phyloP scores from a whole-genome alignment of 2,888 invertebrate genomes.

The Dynastes hyllus region DNA sequence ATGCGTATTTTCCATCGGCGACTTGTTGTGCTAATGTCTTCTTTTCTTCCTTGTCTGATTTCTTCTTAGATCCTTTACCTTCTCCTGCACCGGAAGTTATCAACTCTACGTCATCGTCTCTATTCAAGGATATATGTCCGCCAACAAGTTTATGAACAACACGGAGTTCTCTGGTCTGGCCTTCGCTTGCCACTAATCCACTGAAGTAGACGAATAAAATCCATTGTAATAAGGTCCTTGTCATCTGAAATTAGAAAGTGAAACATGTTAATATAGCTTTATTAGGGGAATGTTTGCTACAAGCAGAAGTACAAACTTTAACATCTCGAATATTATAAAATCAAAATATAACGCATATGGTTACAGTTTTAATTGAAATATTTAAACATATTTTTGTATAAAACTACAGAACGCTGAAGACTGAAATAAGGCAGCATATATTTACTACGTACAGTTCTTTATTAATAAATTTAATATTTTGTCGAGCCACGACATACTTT shows the following conservation, averaged over 20 bases:
- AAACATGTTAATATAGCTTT: neutral
- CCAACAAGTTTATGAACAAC: constrained; percentile 80
- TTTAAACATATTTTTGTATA: too few relatives aligned
- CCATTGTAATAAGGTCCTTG: constrained; percentile 47
- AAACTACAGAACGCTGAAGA: too few relatives aligned
- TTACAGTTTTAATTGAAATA: too few relatives aligned
- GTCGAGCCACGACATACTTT: too few relatives aligned
- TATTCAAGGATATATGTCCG: constrained; percentile 74
- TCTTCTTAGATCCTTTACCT: constrained; percentile 70
- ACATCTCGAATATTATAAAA: too few relatives aligned
- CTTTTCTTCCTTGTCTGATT: constrained; percentile 79
- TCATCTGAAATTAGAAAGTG: constrained; percentile 48
- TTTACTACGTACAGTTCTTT: too few relatives aligned
- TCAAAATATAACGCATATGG: too few relatives aligned
- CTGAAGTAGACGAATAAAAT: constrained; percentile 47
- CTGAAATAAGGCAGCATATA: too few relatives aligned
- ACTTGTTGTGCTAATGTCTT: constrained; percentile 93
- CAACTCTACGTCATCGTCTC: constrained; percentile 60
- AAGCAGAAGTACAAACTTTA: too few relatives aligned
- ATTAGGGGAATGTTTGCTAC: too few relatives aligned
- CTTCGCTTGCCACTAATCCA: constrained; percentile 21
- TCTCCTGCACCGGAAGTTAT: constrained; percentile 82
- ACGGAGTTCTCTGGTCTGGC: constrained; percentile 31
- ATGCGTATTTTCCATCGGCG: constrained; percentile 91
- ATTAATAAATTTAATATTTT: too few relatives aligned